These are phyloP conservation scores for Leptopilina myrica DNA, from an alignment of 2,888 invertebrate genomes.

Conservation along the genomic window DNA sequence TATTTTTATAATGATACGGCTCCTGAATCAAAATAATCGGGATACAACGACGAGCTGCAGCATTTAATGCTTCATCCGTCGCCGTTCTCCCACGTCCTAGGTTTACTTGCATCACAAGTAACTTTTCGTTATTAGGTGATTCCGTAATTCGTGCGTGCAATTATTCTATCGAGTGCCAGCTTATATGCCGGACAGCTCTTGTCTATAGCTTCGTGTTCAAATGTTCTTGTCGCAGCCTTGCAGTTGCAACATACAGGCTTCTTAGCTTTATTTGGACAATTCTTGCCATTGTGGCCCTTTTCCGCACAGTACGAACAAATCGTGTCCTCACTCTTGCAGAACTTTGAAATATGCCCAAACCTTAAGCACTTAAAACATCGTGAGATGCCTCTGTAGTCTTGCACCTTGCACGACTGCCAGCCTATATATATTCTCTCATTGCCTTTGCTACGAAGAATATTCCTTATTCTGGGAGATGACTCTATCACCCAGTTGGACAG, in stretches of 20 bases:
- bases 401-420: neutral
- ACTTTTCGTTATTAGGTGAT: too few relatives aligned
- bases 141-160: conserved; percentile 5
- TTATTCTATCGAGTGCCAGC: neutral
- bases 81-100: too few relatives aligned
- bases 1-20: too few relatives aligned
- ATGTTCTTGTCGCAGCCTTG: neutral
- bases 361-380: conserved; percentile 36
- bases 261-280: too few relatives aligned
- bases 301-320: conserved; percentile 14
- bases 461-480: too few relatives aligned
- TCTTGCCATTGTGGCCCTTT: neutral
- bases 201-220: neutral
- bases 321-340: neutral
- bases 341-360: conserved; percentile 20
- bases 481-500: too few relatives aligned
- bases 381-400: conserved; percentile 21
- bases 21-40: too few relatives aligned
- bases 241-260: neutral
- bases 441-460: too few relatives aligned
- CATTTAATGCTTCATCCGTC: too few relatives aligned
- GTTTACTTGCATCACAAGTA: too few relatives aligned
- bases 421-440: neutral
- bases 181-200: conserved; percentile 42
- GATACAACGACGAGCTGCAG: too few relatives aligned